Conservation (phyloP, 2,797 vertebrate genomes). For the Oryzias dopingdopingensis region DNA sequence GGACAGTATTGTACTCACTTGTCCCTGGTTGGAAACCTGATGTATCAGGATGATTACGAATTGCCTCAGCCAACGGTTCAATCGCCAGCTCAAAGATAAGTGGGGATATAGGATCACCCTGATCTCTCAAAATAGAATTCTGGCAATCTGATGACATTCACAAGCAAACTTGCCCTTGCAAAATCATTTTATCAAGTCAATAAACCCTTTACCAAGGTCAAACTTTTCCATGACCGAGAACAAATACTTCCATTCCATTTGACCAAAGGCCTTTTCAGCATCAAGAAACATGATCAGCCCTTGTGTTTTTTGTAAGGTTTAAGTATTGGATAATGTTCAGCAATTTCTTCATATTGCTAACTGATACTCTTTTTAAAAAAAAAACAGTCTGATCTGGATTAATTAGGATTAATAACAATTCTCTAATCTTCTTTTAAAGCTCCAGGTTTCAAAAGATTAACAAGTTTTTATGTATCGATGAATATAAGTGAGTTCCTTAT, state of each 20-base stretch:
- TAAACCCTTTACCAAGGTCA: background rate
- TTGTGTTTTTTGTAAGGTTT: background rate
- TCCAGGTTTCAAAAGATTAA: too few relatives aligned
- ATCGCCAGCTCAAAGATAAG: background rate
- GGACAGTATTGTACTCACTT: background rate
- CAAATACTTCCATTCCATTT: background rate
- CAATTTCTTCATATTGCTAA: too few relatives aligned
- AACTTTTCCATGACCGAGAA: background rate
- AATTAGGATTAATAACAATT: too few relatives aligned
- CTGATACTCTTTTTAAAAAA: too few relatives aligned
- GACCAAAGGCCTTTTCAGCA: background rate
- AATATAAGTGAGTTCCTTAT: too few relatives aligned
- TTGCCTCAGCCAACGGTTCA: background rate
- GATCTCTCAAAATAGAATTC: background rate
- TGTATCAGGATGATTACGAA: background rate
- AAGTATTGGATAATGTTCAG: background rate
- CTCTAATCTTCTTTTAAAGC: background rate
- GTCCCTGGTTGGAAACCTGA: background rate
- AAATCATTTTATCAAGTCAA: background rate
- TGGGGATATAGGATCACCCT: background rate
- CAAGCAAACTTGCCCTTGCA: background rate
- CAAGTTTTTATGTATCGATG: too few relatives aligned
- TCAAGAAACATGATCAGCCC: background rate
- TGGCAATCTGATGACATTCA: background rate
- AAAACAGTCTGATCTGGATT: too few relatives aligned